Conservation (phyloP, 2,888 invertebrate genomes). For the Drosophila mulleri region DNA sequence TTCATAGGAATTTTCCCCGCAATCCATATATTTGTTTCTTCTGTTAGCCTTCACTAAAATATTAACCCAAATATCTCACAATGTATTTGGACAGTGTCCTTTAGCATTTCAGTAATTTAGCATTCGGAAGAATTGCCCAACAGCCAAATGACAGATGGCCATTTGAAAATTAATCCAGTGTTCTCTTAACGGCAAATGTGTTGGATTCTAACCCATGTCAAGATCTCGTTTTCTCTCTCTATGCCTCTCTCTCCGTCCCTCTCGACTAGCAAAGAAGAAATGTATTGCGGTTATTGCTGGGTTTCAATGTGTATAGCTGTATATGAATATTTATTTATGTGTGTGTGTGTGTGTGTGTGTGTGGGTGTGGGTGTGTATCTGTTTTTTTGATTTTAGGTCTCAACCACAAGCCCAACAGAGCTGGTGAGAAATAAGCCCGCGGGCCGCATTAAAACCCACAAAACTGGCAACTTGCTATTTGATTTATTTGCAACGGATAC, state of each 20-base stretch:
- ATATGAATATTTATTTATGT: no score
- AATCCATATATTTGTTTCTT: neutral
- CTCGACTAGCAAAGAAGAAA: conserved; percentile 4
- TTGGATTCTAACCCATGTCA: conserved; percentile 51
- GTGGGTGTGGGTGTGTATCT: neutral
- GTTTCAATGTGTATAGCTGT: no score
- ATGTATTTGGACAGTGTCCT: conserved; percentile 11
- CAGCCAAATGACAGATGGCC: conserved; percentile 35
- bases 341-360: neutral
- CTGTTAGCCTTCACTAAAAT: neutral
- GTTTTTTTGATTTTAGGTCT: conserved; percentile 44
- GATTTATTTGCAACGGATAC: conserved; percentile 74
- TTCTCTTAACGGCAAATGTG: conserved; percentile 10
- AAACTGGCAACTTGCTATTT: conserved; percentile 63
- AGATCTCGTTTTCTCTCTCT: conserved; percentile 34
- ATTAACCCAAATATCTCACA: conserved; percentile 3
- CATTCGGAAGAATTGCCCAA: conserved; percentile 1
- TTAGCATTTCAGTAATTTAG: neutral
- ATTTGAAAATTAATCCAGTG: conserved; percentile 44
- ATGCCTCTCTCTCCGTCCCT: conserved; percentile 35
- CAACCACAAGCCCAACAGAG: conserved; percentile 66
- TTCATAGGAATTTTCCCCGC: neutral
- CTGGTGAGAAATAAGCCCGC: conserved; percentile 47
- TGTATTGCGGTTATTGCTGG: conserved; percentile 21
- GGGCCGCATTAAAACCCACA: conserved; percentile 64